Evolutionary conservation across 2,797 vertebrate species (phyloP).

Genomic region (Etheostoma nigrum): DNA sequence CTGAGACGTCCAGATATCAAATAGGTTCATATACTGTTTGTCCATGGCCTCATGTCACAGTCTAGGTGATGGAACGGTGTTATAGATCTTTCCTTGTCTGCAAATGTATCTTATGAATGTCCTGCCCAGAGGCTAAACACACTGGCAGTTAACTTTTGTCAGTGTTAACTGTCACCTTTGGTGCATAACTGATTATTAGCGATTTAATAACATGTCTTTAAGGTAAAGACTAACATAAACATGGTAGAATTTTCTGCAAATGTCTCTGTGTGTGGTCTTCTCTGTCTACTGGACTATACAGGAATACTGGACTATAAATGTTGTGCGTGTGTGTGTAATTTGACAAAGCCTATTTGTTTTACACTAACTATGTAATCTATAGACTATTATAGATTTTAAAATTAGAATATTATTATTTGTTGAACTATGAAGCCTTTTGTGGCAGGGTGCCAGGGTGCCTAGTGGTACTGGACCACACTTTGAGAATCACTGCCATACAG

Average conservation of each 20-base stretch:
- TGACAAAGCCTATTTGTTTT: too few relatives aligned
- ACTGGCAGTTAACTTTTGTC: not conserved
- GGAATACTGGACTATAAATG: too few relatives aligned
- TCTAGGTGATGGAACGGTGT: slow-evolving; percentile 44
- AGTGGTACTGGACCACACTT: too few relatives aligned
- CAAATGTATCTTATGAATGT: slow-evolving; percentile 36
- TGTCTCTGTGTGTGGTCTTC: not conserved
- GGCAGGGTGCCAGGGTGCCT: too few relatives aligned
- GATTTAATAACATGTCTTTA: not conserved
- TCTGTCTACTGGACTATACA: too few relatives aligned
- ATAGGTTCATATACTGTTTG: slow-evolving; percentile 40
- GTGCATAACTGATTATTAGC: not conserved
- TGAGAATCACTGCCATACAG: too few relatives aligned
- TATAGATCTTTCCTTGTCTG: slow-evolving; percentile 20
- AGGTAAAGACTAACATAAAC: not conserved
- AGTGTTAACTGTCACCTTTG: not conserved
- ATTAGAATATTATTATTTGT: too few relatives aligned
- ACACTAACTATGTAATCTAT: too few relatives aligned
- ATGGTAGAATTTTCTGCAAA: not conserved
- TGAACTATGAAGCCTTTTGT: too few relatives aligned
- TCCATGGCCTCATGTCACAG: slow-evolving; percentile 64
- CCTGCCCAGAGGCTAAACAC: not conserved
- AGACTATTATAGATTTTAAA: too few relatives aligned
- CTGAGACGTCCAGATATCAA: slow-evolving; percentile 67
- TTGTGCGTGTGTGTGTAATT: too few relatives aligned